Evolutionary conservation across 2,797 vertebrate species (phyloP), one percentile per base, ranked within the genome.

Genomic region (Chaenodraco wilsoni): DNA sequence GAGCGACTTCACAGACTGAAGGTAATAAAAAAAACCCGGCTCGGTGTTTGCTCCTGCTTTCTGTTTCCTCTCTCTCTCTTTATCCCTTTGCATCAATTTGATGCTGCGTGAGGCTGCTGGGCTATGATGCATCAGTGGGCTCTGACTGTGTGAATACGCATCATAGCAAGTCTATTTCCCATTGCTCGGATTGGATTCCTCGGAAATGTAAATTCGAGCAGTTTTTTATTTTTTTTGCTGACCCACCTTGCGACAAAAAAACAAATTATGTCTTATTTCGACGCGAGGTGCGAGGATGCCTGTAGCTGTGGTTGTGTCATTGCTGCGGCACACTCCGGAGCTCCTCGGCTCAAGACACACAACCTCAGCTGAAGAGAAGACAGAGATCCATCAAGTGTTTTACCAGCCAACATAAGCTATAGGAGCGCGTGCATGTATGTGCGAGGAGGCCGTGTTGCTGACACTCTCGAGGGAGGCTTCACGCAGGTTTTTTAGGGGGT

Each of bases 251-350:
- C 82, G 72, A 79, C 65, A 81, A 44, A 76, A 41, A 10, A 17
- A 49, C 43, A 27, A 21, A 60, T 37, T 12, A 88, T 86, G 87
- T 65, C 66, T 75, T 46, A 55, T 88, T 84, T 83, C 79, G 82
- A 84, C 73, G 77, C 59, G 81, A 78, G 84, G 84, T 81, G 88
- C 58, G 66, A 87, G 78, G 88, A 89, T 90, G 91, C 88, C 86
- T 75, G 90, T 76, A 65, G 85, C 84, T 84, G 85, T 75, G 84
- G n/a, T 75, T 69, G 85, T 85, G 88, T 84, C 86, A 83, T 85
- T 84, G 84, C 84, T 88, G 90, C 91, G 63, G 90, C 82, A 87
- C 87, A 71, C 77, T 84, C 81, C 85, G 84, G 82, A 84, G 84
- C 90, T 88, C 76, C 84, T 72, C 73, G 72, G 84, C 86, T 84